These are phyloP conservation scores for Scartelaos histophorus DNA, from an alignment of 2,113 vertebrate species.

Conservation along the genomic window DNA sequence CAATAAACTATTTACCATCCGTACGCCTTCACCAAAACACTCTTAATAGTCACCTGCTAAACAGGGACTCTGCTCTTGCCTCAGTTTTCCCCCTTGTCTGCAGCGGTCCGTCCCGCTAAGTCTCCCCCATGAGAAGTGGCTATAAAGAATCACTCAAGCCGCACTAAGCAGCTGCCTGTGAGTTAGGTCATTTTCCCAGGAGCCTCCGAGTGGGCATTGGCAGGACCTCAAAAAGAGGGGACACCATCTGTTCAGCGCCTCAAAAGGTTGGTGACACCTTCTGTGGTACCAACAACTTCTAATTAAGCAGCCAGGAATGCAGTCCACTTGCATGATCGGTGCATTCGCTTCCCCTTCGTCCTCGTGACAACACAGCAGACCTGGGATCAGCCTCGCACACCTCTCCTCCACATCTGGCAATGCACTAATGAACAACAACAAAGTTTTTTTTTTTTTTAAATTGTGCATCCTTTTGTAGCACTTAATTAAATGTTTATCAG, in stretches of 20 bases:
- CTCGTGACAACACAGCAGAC: conserved; percentile 81
- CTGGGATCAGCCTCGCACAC: conserved; percentile 54
- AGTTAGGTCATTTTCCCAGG: conserved; percentile 99
- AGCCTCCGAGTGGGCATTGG: conserved; percentile 98
- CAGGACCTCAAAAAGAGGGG: conserved; percentile 93
- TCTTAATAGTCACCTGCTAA: conserved; percentile 24
- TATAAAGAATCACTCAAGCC: conserved; percentile 99
- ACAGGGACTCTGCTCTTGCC: conserved; percentile 18
- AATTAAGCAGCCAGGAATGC: conserved; percentile 98
- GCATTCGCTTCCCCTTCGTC: conserved; percentile 77
- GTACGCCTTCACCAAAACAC: conserved; percentile 45
- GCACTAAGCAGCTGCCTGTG: conserved; percentile 98
- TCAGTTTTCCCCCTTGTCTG: conserved; percentile 71
- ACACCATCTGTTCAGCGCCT: conserved; percentile 97
- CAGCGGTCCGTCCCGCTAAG: conserved; percentile 81
- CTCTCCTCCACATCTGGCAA: conserved; percentile 66
- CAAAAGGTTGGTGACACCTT: conserved; percentile 99
- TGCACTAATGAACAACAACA: conserved; percentile 33
- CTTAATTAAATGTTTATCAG: conserved; percentile 66
- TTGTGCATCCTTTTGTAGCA: conserved; percentile 23
- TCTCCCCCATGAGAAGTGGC: conserved; percentile 78
- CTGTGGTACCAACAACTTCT: conserved; percentile 98
- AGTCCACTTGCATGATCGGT: conserved; percentile 84
- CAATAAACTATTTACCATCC: conserved; percentile 48
- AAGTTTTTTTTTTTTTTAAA: conserved; percentile 3